A percentile compares a stretch with the other conserved stretches of the same genome.
Conservation (phyloP, 2,888 invertebrate genomes). For the Xylocampa areola region DNA sequence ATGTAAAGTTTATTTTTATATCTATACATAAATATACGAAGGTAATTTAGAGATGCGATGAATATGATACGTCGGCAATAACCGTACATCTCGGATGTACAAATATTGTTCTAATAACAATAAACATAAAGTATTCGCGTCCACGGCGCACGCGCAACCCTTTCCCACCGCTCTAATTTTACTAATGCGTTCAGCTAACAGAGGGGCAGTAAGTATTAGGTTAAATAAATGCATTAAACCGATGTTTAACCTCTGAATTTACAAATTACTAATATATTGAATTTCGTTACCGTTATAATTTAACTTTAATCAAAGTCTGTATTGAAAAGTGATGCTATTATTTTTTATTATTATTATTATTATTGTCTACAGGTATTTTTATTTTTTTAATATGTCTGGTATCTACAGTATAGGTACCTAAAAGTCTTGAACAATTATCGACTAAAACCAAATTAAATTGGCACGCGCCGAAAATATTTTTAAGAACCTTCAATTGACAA, state of each 20-base stretch:
- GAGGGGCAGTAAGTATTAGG: constrained; percentile 80
- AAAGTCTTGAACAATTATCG: constrained; percentile 4
- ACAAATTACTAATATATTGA: constrained; percentile 77
- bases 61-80: constrained; percentile 75
- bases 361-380: no score
- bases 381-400: no score
- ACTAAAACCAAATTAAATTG: constrained; percentile 49
- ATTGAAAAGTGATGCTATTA: no score
- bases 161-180: constrained; percentile 90
- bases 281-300: constrained; percentile 35
- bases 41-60: constrained; percentile 57
- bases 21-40: constrained; percentile 39
- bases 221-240: constrained; percentile 82
- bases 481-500: constrained; percentile 57
- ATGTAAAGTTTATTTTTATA: constrained; percentile 24
- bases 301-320: background rate
- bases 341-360: no score
- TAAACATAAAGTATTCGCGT: constrained; percentile 84
- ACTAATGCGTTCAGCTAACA: constrained; percentile 84
- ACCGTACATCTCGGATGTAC: constrained; percentile 85
- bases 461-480: constrained; percentile 66
- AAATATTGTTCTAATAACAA: constrained; percentile 90
- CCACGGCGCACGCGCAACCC: constrained; percentile 73
- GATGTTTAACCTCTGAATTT: constrained; percentile 76
- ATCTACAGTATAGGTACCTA: no score